A percentile compares a stretch with the other conserved stretches of the same genome.
Conservation (phyloP, 2,888 invertebrate species). For the Volucella bombylans region DNA sequence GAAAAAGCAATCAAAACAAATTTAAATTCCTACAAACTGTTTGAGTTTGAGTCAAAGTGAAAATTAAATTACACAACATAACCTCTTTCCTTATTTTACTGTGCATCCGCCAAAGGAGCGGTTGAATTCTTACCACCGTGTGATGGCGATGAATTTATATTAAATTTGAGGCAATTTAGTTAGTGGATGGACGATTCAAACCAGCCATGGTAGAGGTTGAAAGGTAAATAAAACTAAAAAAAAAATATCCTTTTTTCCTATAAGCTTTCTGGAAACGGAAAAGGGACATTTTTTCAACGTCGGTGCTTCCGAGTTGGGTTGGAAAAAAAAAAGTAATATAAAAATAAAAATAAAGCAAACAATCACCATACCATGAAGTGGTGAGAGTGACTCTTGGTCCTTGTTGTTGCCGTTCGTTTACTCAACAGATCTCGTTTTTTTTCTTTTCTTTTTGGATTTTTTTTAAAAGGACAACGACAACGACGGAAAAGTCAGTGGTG, state of each 20-base stretch:
- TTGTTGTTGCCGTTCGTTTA: slow-evolving; percentile 28
- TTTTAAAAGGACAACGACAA: not conserved
- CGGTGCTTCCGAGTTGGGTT: slow-evolving; percentile 30
- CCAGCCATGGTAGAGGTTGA: not conserved
- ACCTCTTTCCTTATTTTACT: too few species aligned
- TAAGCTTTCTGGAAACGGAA: slow-evolving; percentile 25
- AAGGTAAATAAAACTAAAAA: not conserved
- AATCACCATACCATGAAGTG: slow-evolving; percentile 32
- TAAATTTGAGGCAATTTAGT: slow-evolving; percentile 33
- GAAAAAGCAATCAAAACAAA: too few species aligned
- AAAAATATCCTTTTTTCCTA: not conserved
- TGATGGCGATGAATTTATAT: not conserved
- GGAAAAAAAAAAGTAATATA: not conserved
- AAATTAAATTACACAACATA: too few species aligned
- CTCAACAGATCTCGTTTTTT: slow-evolving; percentile 20
- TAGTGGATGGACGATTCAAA: slow-evolving; percentile 17
- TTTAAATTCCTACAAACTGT: too few species aligned
- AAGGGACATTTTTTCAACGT: slow-evolving; percentile 57
- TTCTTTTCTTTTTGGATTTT: not conserved
- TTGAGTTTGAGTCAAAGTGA: too few species aligned
- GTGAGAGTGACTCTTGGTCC: slow-evolving; percentile 20
- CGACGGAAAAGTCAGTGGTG: slow-evolving; percentile 3
- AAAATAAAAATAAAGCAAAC: slow-evolving; percentile 10
- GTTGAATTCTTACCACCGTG: too few species aligned
- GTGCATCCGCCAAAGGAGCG: too few species aligned